These are phyloP conservation scores for Beroe forskalii DNA, from an alignment of 37 sponge, comb jelly and placozoan genomes.

Conservation along the genomic window DNA sequence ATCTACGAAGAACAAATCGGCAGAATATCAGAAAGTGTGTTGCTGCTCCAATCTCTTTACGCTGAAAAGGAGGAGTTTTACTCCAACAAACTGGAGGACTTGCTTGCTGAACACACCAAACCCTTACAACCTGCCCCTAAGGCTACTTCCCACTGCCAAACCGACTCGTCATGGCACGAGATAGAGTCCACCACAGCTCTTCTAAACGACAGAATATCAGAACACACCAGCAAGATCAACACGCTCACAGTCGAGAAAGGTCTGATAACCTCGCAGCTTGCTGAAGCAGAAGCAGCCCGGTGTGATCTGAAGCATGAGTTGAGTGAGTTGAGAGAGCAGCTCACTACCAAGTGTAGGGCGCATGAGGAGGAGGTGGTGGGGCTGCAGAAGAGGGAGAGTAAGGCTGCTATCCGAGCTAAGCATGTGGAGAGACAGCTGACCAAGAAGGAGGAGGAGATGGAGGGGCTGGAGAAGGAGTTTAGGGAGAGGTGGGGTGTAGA, in stretches of 20 bases:
- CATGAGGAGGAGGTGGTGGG: conserved; percentile 3
- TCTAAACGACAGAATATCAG: not conserved
- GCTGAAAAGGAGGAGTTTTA: conserved; percentile 57
- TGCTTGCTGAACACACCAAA: conserved; percentile 6
- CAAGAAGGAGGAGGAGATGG: conserved; percentile 41
- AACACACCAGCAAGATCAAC: not conserved
- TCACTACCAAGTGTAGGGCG: not conserved
- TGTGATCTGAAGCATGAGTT: conserved; percentile 14
- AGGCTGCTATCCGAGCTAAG: conserved; percentile 52
- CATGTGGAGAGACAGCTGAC: conserved; percentile 20
- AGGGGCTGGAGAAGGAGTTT: not conserved
- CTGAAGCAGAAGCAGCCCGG: conserved; percentile 30
- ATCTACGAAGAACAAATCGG: conserved; percentile 26
- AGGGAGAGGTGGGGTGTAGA: conserved; percentile 5
- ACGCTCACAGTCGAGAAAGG: not conserved
- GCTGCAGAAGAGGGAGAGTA: conserved; percentile 56
- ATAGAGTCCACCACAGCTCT: not conserved
- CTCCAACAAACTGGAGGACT: not conserved
- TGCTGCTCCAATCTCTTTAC: not conserved
- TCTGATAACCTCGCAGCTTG: conserved; percentile 11
- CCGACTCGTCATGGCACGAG: not conserved
- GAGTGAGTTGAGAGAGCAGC: not conserved
- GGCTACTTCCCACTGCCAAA: not conserved
- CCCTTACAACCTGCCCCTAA: conserved; percentile 4
- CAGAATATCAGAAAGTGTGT: not conserved